Evolutionary conservation across 37 sponge, comb jelly and placozoan genomes (phyloP).

Genomic region (Cliona cf. orientalis): DNA sequence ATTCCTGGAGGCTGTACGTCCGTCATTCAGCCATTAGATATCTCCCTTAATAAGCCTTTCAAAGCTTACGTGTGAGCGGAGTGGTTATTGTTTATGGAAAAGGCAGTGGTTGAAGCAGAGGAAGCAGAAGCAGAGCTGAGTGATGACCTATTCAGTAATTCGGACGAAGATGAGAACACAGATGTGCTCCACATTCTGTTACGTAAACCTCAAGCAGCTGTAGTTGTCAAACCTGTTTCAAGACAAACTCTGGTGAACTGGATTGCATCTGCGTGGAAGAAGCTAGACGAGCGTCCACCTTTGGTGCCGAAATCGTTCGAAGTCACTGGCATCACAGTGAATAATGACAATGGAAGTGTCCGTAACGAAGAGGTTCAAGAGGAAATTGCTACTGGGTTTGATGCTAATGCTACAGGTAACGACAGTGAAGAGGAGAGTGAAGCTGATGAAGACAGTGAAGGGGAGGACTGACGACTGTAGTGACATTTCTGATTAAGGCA

Average conservation of each 20-base stretch:
- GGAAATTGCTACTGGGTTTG: not conserved
- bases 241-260: not conserved
- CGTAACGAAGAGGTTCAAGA: not conserved
- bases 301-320: not conserved
- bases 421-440: not conserved
- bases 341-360: not conserved
- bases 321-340: not conserved
- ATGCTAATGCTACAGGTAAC: not conserved
- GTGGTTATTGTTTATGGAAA: not conserved
- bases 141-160: not conserved
- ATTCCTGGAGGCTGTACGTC: not conserved
- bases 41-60: not conserved
- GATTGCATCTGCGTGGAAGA: not conserved
- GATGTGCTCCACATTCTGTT: not conserved
- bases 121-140: not conserved
- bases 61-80: not conserved
- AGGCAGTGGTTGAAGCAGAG: not conserved
- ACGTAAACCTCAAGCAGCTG: not conserved
- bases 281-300: not conserved
- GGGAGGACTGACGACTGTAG: no score
- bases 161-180: not conserved
- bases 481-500: no score
- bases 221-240: no score
- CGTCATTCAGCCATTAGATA: not conserved
- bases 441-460: not conserved